Evolutionary conservation across 2,888 invertebrate genomes (phyloP), one percentile per base, ranked within the genome.

Genomic region (Physocephala rufipes): DNA sequence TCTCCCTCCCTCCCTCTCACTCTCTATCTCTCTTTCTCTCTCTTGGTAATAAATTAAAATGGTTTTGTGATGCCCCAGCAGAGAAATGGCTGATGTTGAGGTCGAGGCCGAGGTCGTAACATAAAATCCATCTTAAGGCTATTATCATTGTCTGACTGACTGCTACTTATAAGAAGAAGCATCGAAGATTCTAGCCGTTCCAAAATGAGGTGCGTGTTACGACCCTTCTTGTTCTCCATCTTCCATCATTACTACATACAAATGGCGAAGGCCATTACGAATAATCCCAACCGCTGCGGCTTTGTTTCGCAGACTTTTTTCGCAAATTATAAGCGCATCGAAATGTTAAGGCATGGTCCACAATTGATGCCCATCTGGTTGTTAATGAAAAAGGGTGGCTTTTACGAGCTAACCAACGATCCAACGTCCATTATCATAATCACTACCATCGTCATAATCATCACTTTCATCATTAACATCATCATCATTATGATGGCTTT

Each of bases 401-500:
- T 67, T 67, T 67, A 67, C 26, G 55, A 55, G 58, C n/a, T n/a
- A n/a, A n/a, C n/a, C n/a, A n/a, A n/a, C n/a, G n/a, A n/a, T n/a
- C n/a, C n/a, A n/a, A n/a, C n/a, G n/a, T n/a, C n/a, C n/a, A n/a
- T n/a, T n/a, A n/a, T n/a, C n/a, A n/a, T n/a, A n/a, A n/a, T n/a
- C n/a, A n/a, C n/a, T n/a, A n/a, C n/a, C n/a, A n/a, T n/a, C n/a
- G n/a, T n/a, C n/a, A n/a, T n/a, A n/a, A n/a, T n/a, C n/a, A n/a
- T n/a, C n/a, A n/a, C n/a, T n/a, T n/a, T n/a, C n/a, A n/a, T 12
- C 67, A 59, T 67, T 4, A 36, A 9, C 36, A 36, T 36, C 36
- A 36, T 12, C 67, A 59, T 67, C 67, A 59, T 43, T 24, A 43
- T 59, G 43, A 55, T 67, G 43, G 55, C 53, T 67, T 55, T 26